These are phyloP conservation scores for Gymnocephalus cernua DNA, from an alignment of 2,113 vertebrate species.

Conservation along the genomic window DNA sequence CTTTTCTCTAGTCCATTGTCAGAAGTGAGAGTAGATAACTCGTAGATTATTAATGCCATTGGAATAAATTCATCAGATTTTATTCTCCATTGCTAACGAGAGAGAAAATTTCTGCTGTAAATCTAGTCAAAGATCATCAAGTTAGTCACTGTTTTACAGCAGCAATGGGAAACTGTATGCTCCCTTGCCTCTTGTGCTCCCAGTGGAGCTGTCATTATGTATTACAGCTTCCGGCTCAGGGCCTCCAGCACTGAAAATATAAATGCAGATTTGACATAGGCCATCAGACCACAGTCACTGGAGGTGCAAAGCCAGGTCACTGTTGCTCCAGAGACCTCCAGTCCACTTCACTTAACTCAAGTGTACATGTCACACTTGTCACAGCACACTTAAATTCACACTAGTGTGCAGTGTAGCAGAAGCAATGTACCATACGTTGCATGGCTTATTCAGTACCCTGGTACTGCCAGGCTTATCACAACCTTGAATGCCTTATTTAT, in stretches of 20 bases:
- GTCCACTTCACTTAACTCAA: constrained; percentile 47
- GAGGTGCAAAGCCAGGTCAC: constrained; percentile 41
- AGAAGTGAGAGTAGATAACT: neutral
- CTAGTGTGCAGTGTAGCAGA: constrained; percentile 8
- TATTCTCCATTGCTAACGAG: neutral
- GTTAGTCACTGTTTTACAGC: neutral
- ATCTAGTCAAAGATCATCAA: neutral
- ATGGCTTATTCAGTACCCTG: neutral
- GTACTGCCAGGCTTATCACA: neutral
- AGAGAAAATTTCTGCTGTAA: constrained; percentile 2
- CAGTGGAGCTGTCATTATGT: constrained; percentile 15
- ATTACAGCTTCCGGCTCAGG: constrained; percentile 27
- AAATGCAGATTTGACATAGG: constrained; percentile 40
- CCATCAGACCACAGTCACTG: constrained; percentile 19
- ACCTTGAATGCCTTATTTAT: accelerated
- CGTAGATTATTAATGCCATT: neutral
- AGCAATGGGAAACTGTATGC: neutral
- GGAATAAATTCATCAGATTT: neutral
- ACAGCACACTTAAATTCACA: neutral
- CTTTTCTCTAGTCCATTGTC: neutral
- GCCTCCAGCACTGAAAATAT: constrained; percentile 19
- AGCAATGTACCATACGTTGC: neutral
- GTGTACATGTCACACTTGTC: constrained; percentile 52
- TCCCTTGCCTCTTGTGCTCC: neutral
- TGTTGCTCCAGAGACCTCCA: constrained; percentile 37